Conservation (phyloP, 2,888 invertebrate genomes). For the Brenthis hecate region DNA sequence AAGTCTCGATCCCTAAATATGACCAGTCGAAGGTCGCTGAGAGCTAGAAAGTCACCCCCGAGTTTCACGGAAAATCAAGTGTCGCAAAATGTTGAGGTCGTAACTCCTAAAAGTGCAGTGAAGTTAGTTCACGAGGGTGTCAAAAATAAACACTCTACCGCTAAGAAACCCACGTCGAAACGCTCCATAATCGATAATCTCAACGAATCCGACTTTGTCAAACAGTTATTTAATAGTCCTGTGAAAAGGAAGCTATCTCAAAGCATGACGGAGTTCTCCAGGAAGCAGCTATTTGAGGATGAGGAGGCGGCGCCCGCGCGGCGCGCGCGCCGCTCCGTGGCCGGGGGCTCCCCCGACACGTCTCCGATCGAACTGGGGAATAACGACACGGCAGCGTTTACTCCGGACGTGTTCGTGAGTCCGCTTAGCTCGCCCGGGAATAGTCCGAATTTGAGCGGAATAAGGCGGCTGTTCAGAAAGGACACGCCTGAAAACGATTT, state of each 20-base stretch:
- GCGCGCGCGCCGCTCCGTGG: slow-evolving; percentile 51
- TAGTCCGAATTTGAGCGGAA: slow-evolving; percentile 54
- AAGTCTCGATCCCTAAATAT: slow-evolving; percentile 48
- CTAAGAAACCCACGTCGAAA: slow-evolving; percentile 75
- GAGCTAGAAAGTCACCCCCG: slow-evolving; percentile 38
- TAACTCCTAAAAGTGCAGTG: slow-evolving; percentile 68
- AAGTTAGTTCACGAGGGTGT: slow-evolving; percentile 64
- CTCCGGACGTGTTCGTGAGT: slow-evolving; percentile 65
- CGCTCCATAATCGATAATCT: slow-evolving; percentile 73
- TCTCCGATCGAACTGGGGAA: slow-evolving; percentile 41
- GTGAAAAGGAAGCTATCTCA: slow-evolving; percentile 76
- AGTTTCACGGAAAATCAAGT: slow-evolving; percentile 45
- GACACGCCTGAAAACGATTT: slow-evolving; percentile 58
- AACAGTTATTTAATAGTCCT: slow-evolving; percentile 74
- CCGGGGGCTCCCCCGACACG: slow-evolving; percentile 47
- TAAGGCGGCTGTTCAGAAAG: slow-evolving; percentile 55
- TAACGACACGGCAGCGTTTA: slow-evolving; percentile 49
- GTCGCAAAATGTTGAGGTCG: slow-evolving; percentile 49
- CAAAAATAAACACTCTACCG: slow-evolving; percentile 74
- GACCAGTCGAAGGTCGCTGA: slow-evolving; percentile 40
- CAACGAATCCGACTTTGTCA: slow-evolving; percentile 68
- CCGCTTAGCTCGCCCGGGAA: slow-evolving; percentile 56
- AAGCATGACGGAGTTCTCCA: slow-evolving; percentile 72
- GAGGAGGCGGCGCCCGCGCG: slow-evolving; percentile 44
- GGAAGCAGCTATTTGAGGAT: slow-evolving; percentile 55